Conservation (phyloP, 2,797 vertebrate species). For the Enteromius afrohamiltoni region DNA sequence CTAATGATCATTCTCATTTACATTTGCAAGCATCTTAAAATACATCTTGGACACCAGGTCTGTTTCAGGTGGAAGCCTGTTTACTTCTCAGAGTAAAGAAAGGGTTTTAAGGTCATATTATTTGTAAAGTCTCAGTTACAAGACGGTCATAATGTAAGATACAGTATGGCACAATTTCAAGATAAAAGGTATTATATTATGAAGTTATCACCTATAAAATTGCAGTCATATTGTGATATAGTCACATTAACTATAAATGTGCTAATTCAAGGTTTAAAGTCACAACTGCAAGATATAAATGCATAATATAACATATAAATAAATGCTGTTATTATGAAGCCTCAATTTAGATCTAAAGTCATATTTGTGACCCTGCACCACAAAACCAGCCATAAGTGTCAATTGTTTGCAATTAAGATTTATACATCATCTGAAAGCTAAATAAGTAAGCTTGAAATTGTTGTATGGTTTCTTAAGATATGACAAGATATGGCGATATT, state of each 20-base stretch:
- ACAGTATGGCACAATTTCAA: background rate
- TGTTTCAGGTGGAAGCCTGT: background rate
- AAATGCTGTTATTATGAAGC: background rate
- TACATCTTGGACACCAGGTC: background rate
- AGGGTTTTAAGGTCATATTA: background rate
- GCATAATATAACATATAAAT: background rate
- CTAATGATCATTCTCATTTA: background rate
- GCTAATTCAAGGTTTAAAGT: background rate
- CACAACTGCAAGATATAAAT: background rate
- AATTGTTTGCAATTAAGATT: no score
- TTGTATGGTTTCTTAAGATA: no score
- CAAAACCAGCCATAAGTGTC: no score
- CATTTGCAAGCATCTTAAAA: background rate
- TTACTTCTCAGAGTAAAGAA: background rate
- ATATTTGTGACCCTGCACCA: background rate
- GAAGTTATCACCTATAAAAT: background rate
- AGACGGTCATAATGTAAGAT: background rate
- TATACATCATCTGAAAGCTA: no score
- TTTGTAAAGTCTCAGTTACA: background rate
- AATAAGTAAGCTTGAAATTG: no score
- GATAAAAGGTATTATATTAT: background rate
- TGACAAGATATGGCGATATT: no score
- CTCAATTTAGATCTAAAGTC: background rate
- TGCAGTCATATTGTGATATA: background rate
- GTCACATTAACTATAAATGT: background rate